A percentile compares a stretch with the other conserved stretches of the same genome.
phyloP scores from a whole-genome alignment of 2,113 vertebrate species.

The Sisor rabdophorus region DNA sequence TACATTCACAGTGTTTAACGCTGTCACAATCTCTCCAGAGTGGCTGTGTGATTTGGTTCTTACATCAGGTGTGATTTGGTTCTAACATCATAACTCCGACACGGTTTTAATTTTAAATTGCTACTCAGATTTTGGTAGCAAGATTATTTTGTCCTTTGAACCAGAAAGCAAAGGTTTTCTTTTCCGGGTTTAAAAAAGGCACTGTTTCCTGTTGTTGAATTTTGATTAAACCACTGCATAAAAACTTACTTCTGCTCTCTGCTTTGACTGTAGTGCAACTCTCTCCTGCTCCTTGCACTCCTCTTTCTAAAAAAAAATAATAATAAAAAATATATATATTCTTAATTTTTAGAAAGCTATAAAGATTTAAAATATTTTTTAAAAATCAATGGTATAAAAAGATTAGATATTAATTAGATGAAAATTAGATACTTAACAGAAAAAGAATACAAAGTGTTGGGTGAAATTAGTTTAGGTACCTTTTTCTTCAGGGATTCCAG shows the following conservation, averaged over 20 bases:
- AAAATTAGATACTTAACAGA: too few relatives aligned
- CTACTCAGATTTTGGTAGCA: neutral
- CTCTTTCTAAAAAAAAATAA: constrained; percentile 36
- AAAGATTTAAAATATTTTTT: too few relatives aligned
- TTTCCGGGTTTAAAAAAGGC: neutral
- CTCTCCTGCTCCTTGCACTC: constrained; percentile 44
- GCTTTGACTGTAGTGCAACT: constrained; percentile 29
- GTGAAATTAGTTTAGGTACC: constrained; percentile 39
- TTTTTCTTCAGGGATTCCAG: constrained; percentile 48
- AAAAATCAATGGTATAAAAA: too few relatives aligned
- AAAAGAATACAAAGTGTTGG: too few relatives aligned
- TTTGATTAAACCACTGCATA: neutral
- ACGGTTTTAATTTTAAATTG: too few relatives aligned
- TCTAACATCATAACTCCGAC: neutral
- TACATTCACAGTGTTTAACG: neutral
- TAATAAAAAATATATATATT: too few relatives aligned
- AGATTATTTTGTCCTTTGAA: neutral
- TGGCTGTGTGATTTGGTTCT: neutral
- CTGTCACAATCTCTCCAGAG: too few relatives aligned
- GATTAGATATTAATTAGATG: too few relatives aligned
- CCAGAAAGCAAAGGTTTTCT: neutral
- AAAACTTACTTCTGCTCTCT: constrained; percentile 42
- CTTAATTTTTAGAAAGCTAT: too few relatives aligned
- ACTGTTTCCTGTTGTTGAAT: neutral
- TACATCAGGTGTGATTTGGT: neutral